A percentile compares a stretch with the other conserved stretches of the same genome.
These are phyloP conservation scores for Scytalopus superciliaris DNA, from an alignment of 2,113 vertebrate genomes.

Conservation along the genomic window DNA sequence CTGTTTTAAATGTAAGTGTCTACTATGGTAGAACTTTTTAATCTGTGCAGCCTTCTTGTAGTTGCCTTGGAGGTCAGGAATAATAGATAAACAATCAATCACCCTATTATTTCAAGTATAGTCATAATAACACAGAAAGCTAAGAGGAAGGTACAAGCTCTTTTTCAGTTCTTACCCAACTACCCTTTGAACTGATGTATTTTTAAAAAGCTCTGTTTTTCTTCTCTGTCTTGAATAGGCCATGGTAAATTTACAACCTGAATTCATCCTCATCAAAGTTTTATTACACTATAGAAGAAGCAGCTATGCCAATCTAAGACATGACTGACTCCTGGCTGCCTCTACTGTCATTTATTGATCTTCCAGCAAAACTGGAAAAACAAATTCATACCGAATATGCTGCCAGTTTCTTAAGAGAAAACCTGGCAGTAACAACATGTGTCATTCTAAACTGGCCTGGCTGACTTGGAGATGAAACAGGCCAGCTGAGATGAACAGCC, in stretches of 20 bases:
- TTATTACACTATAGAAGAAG: background rate
- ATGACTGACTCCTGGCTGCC: background rate
- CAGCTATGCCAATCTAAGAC: background rate
- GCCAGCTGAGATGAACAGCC: background rate
- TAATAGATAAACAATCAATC: background rate
- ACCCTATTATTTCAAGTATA: background rate
- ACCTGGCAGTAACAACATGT: background rate
- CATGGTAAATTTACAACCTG: background rate
- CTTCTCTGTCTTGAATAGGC: background rate
- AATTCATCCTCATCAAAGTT: background rate
- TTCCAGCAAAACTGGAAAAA: background rate
- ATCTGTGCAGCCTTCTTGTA: background rate
- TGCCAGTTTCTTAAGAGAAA: background rate
- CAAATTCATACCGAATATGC: background rate
- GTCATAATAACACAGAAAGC: background rate
- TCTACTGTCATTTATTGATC: background rate
- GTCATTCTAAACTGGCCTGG: background rate
- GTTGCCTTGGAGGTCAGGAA: background rate
- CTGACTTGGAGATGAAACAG: background rate
- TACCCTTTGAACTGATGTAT: background rate
- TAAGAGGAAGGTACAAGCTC: background rate
- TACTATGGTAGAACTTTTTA: background rate
- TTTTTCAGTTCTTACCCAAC: background rate
- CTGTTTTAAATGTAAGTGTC: background rate
- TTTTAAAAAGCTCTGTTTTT: background rate